A percentile compares a stretch with the other conserved stretches of the same genome.
phyloP scores from a whole-genome alignment of 2,797 vertebrate species.

The Caiman crocodilus region DNA sequence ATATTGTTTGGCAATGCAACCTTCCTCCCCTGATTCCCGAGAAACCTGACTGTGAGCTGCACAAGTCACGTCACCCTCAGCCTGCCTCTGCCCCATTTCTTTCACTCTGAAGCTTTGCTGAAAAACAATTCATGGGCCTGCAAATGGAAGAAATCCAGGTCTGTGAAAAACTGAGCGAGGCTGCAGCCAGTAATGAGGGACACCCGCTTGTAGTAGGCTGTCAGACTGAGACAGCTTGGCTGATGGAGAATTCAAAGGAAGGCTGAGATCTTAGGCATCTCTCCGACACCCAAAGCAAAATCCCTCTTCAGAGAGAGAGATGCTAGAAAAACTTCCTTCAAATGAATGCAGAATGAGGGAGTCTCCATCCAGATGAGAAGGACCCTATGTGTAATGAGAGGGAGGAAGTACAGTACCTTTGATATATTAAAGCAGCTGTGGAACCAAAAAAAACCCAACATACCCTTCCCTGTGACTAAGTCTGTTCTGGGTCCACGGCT shows the following conservation, averaged over 20 bases:
- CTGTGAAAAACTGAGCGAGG: neutral
- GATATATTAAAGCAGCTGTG: neutral
- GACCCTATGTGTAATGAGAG: neutral
- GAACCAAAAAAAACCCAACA: neutral
- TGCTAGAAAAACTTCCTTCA: neutral
- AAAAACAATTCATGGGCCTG: neutral
- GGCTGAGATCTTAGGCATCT: neutral
- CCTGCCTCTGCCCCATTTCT: neutral
- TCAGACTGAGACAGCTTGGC: neutral
- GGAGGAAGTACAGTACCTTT: neutral
- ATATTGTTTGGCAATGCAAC: neutral
- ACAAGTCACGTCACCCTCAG: neutral
- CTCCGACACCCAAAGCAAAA: neutral
- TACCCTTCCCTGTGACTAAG: rapidly evolving
- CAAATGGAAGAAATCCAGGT: rapidly evolving
- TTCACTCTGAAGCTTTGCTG: neutral
- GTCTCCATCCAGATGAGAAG: neutral
- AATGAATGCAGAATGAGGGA: neutral
- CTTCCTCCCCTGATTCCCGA: neutral
- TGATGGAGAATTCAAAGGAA: neutral
- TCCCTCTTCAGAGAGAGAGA: neutral
- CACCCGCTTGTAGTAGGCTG: neutral
- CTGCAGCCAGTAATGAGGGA: neutral
- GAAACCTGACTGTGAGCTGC: neutral
- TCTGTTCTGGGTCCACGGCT: neutral